Evolutionary conservation across 2,888 invertebrate genomes (phyloP).

Genomic region (Andrena trimmerana): DNA sequence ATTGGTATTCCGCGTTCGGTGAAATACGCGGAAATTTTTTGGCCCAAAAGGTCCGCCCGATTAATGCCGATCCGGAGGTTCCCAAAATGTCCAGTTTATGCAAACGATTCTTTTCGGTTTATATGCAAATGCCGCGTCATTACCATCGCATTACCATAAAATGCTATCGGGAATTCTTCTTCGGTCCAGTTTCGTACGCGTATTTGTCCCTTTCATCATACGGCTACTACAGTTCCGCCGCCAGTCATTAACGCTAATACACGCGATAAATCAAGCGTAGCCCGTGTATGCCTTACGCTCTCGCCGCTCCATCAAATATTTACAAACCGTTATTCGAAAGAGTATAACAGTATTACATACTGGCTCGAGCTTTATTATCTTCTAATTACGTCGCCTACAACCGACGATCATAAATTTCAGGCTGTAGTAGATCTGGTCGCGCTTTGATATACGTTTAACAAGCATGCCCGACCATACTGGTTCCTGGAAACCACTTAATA

Average conservation of each 20-base stretch:
- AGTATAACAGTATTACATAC: conserved; percentile 22
- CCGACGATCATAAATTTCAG: conserved; percentile 43
- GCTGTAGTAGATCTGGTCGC: conserved; percentile 43
- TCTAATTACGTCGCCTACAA: conserved; percentile 46
- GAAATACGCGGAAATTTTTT: conserved; percentile 35
- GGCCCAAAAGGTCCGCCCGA: conserved; percentile 2
- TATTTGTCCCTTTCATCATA: conserved; percentile 7
- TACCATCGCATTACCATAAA: conserved; percentile 7
- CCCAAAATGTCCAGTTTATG: conserved; percentile 17
- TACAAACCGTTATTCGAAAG: conserved; percentile 37
- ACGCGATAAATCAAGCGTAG: conserved; percentile 11
- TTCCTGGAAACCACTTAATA: conserved; percentile 53
- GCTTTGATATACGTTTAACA: conserved; percentile 26
- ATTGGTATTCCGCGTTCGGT: conserved; percentile 40
- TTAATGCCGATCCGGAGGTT: conserved; percentile 9
- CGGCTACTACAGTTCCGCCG: conserved; percentile 6
- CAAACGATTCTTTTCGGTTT: conserved; percentile 27
- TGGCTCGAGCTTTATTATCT: conserved; percentile 42
- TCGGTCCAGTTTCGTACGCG: background rate
- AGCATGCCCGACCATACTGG: conserved; percentile 37
- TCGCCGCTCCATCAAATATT: conserved; percentile 23
- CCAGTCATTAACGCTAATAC: conserved; percentile 23
- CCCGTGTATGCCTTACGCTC: background rate
- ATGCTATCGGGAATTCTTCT: background rate
- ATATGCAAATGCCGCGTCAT: conserved; percentile 17